Percentiles rank a stretch among this genome's conserved stretches.
These are phyloP conservation scores for Fratercula arctica DNA, from an alignment of 2,797 vertebrate genomes.

Conservation along the genomic window DNA sequence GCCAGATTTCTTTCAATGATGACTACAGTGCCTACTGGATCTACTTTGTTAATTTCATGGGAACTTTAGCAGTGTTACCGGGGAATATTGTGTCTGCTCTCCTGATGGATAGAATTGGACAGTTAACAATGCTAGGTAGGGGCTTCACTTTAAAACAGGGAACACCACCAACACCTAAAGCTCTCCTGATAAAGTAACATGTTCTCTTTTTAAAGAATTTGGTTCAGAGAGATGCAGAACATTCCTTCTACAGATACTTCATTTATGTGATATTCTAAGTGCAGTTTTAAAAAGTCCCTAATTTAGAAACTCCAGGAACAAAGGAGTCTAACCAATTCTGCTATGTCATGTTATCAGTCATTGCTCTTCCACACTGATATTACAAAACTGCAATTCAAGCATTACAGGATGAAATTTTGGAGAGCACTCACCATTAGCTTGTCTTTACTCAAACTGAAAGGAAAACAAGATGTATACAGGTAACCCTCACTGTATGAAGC, in stretches of 20 bases:
- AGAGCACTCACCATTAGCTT: not conserved
- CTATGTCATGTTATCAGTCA: not conserved
- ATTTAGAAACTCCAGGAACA: not conserved
- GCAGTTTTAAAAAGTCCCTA: not conserved
- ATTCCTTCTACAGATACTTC: not conserved
- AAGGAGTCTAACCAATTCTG: not conserved
- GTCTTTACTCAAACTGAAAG: not conserved
- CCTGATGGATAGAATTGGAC: conserved; percentile 96
- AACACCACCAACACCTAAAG: not conserved
- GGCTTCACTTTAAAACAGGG: not conserved
- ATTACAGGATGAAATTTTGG: not conserved
- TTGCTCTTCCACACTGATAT: not conserved
- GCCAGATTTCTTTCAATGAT: conserved; percentile 94
- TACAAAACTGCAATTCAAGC: not conserved
- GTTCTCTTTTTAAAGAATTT: not conserved
- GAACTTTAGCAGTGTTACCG: conserved; percentile 92
- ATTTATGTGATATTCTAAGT: not conserved
- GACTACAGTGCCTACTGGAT: conserved; percentile 99
- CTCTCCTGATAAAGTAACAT: not conserved
- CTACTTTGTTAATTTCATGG: conserved; percentile 97
- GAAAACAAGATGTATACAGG: not conserved
- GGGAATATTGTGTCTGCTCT: conserved; percentile 97
- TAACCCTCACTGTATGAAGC: not conserved
- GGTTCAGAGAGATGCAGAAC: not conserved
- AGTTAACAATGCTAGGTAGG: conserved; percentile 92